Percentiles rank a stretch among this genome's conserved stretches.
Evolutionary conservation across 2,113 vertebrate genomes (phyloP).

Genomic region (Rana temporaria): DNA sequence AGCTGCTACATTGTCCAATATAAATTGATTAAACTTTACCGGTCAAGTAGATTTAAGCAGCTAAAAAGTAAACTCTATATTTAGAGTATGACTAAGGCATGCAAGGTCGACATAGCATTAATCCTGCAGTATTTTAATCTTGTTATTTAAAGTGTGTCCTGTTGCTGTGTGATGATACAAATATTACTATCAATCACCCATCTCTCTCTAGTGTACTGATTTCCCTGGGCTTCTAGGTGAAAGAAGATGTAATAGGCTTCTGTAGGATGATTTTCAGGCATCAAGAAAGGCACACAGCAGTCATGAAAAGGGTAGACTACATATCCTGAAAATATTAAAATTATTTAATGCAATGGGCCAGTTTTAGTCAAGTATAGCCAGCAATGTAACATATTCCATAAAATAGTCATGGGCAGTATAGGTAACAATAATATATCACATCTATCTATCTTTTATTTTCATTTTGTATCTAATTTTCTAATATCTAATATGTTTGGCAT

Average conservation of each 20-base stretch:
- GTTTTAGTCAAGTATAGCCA: background rate
- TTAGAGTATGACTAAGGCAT: slow-evolving; percentile 26
- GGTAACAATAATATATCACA: too few species aligned
- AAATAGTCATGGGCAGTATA: too few species aligned
- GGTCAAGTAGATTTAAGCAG: background rate
- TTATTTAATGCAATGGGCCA: background rate
- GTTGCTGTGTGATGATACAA: background rate
- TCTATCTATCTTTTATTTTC: too few species aligned
- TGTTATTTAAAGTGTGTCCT: slow-evolving; percentile 13
- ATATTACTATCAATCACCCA: slow-evolving; percentile 1
- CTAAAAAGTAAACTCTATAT: slow-evolving; percentile 14
- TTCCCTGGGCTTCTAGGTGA: background rate
- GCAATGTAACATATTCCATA: background rate
- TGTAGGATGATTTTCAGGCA: background rate
- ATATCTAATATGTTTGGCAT: too few species aligned
- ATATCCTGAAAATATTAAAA: background rate
- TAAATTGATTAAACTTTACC: background rate
- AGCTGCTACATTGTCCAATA: background rate
- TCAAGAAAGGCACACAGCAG: background rate
- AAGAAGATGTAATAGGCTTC: background rate
- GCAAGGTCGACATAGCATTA: background rate
- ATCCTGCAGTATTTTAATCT: slow-evolving; percentile 6
- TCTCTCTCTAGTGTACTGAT: background rate
- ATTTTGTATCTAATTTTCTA: too few species aligned
- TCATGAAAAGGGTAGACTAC: background rate